Conservation (phyloP, 2,797 vertebrate genomes). For the Aviceda cuculoides region DNA sequence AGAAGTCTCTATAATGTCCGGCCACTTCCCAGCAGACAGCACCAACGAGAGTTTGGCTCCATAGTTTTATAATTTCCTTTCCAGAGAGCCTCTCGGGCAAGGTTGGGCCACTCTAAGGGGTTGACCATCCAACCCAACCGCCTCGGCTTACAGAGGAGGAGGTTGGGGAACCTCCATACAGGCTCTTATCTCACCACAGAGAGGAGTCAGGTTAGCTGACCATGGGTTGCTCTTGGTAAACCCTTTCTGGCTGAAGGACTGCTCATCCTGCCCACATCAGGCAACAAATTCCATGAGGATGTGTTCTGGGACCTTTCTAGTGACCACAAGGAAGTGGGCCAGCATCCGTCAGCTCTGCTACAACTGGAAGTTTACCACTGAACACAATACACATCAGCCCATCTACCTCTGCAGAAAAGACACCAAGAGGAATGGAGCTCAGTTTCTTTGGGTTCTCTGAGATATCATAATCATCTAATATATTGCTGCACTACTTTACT, state of each 20-base stretch:
- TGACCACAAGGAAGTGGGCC: neutral
- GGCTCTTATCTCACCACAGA: neutral
- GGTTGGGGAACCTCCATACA: neutral
- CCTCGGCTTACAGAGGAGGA: neutral
- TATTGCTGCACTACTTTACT: neutral
- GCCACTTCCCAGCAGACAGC: neutral
- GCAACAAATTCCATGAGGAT: neutral
- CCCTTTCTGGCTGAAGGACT: neutral
- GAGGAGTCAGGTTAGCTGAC: neutral
- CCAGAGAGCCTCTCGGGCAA: neutral
- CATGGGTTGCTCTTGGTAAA: neutral
- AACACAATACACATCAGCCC: rapidly evolving
- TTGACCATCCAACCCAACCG: neutral
- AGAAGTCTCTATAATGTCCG: neutral
- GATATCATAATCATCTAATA: neutral
- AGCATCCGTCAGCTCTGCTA: neutral
- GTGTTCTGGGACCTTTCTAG: neutral
- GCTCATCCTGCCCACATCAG: neutral
- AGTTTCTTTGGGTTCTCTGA: neutral
- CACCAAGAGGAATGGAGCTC: neutral
- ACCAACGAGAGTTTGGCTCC: neutral
- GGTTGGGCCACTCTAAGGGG: neutral
- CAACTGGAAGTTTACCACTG: no score
- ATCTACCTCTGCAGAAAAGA: neutral
- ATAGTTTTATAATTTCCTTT: neutral